A percentile compares a stretch with the other conserved stretches of the same genome.
These are phyloP conservation scores for Progne subis DNA, from an alignment of 2,113 vertebrate genomes.

Conservation along the genomic window DNA sequence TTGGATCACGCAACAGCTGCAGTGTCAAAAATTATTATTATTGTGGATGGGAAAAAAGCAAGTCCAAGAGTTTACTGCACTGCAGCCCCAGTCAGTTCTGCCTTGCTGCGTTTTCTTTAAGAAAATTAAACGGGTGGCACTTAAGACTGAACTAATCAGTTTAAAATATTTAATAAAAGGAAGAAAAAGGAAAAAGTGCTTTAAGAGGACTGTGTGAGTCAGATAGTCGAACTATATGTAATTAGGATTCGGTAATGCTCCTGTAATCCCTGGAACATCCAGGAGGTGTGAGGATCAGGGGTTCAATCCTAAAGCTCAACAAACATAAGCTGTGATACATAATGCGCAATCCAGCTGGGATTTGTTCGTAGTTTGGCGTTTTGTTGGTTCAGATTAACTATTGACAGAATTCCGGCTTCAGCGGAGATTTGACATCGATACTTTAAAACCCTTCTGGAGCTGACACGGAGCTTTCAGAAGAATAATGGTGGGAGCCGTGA, in stretches of 20 bases:
- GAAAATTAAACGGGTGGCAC: neutral
- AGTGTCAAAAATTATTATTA: neutral
- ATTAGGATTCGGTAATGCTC: constrained; percentile 75
- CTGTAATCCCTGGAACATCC: constrained; percentile 74
- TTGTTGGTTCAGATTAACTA: constrained; percentile 64
- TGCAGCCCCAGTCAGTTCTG: neutral
- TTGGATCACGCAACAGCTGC: neutral
- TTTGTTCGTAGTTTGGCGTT: constrained; percentile 39
- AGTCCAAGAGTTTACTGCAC: neutral
- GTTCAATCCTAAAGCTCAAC: constrained; percentile 65
- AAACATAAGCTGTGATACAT: constrained; percentile 63
- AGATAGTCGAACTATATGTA: constrained; percentile 68
- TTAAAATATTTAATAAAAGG: constrained; percentile 37
- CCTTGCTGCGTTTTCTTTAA: neutral
- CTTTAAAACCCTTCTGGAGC: constrained; percentile 32
- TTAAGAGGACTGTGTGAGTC: constrained; percentile 61
- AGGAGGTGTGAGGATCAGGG: constrained; percentile 65
- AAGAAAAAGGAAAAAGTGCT: constrained; percentile 32
- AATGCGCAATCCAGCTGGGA: constrained; percentile 20
- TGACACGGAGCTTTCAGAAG: constrained; percentile 17
- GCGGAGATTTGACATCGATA: constrained; percentile 48
- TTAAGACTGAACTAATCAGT: constrained; percentile 66
- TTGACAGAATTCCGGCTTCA: constrained; percentile 29
- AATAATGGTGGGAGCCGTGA: neutral
- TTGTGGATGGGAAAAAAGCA: neutral